Conservation (phyloP, 2,797 vertebrate species). For the Cynopterus sphinx region DNA sequence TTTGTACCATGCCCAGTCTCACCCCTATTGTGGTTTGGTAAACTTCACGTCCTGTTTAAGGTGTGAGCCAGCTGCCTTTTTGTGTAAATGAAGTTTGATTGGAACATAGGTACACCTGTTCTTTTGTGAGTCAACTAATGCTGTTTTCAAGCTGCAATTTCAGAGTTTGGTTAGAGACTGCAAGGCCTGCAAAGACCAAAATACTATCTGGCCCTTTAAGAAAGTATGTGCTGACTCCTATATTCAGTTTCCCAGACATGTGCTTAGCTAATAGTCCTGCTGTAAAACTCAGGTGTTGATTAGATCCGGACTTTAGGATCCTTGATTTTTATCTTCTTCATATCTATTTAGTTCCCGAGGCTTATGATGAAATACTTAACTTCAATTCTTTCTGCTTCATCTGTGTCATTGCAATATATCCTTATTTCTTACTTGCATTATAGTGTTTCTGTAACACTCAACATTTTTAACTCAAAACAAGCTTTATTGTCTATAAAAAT, state of each 20-base stretch:
- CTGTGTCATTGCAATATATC: not conserved
- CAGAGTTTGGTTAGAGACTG: not conserved
- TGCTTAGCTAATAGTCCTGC: not conserved
- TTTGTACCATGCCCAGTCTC: not conserved
- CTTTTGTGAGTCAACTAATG: not conserved
- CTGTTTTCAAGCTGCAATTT: not conserved
- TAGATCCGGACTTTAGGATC: not conserved
- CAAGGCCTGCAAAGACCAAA: not conserved
- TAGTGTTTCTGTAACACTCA: not conserved
- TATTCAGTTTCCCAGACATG: not conserved
- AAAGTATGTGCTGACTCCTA: not conserved
- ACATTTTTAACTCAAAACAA: not conserved
- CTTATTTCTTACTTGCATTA: not conserved
- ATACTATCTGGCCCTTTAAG: not conserved
- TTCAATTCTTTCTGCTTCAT: not conserved
- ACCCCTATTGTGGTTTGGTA: not conserved
- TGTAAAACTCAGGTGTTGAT: not conserved
- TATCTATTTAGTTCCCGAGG: not conserved
- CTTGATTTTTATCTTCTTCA: not conserved
- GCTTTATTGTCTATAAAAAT: not conserved
- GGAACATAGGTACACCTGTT: not conserved
- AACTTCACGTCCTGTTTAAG: not conserved
- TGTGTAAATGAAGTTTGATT: not conserved
- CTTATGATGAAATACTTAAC: not conserved
- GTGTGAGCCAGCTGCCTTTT: not conserved